These are phyloP conservation scores for Muntiacus reevesi DNA, from an alignment of 2,113 vertebrate species.

Conservation along the genomic window DNA sequence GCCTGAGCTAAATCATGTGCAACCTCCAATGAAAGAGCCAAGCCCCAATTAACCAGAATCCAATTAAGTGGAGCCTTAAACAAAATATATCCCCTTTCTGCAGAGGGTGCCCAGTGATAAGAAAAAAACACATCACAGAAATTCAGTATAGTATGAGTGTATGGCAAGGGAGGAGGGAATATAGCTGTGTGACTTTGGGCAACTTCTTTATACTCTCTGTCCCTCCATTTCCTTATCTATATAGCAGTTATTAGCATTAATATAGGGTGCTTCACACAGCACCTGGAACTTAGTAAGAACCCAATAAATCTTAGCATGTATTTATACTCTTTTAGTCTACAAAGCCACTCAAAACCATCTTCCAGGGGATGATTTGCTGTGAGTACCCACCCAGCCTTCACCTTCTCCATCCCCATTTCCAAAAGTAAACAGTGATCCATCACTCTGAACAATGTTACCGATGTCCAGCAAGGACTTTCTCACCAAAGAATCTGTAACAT, in stretches of 20 bases:
- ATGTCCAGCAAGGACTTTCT: neutral
- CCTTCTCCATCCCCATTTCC: neutral
- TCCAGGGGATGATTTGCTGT: neutral
- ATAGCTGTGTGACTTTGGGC: neutral
- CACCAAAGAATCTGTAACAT: neutral
- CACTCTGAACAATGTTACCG: neutral
- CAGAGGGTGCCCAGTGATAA: neutral
- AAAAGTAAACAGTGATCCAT: neutral
- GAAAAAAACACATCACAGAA: neutral
- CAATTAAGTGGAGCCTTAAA: conserved; percentile 20
- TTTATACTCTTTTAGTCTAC: conserved; percentile 1
- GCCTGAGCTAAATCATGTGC: conserved; percentile 20
- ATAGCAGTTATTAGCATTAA: neutral
- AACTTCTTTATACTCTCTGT: neutral
- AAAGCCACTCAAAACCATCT: neutral
- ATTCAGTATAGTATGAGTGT: neutral
- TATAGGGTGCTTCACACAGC: neutral
- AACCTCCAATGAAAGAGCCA: neutral
- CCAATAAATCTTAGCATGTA: neutral
- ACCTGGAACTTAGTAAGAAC: conserved; percentile 14
- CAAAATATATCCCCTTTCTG: conserved; percentile 14
- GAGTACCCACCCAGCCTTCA: neutral
- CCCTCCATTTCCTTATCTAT: neutral
- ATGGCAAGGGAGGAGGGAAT: neutral
- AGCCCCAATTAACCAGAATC: conserved; percentile 42